Evolutionary conservation across 2,797 vertebrate genomes (phyloP).

Genomic region (Leptoclinus maculatus): DNA sequence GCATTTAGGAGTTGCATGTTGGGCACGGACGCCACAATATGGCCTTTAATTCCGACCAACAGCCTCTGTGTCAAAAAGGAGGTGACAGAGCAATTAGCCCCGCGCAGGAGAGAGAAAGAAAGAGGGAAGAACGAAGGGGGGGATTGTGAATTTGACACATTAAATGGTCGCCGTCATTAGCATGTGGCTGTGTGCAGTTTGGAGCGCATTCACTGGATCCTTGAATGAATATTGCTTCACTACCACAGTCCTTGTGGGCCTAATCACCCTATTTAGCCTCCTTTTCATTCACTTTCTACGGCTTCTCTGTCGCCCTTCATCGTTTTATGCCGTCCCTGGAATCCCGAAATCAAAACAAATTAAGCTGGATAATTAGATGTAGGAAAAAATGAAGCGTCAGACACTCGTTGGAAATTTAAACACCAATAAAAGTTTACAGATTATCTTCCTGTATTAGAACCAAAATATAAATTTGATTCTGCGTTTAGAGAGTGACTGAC

Average conservation of each 20-base stretch:
- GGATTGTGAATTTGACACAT: slow-evolving; percentile 82
- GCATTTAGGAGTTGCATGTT: slow-evolving; percentile 47
- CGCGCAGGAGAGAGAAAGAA: slow-evolving; percentile 59
- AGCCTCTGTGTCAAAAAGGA: slow-evolving; percentile 80
- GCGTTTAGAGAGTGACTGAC: not conserved
- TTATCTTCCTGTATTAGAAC: slow-evolving; percentile 34
- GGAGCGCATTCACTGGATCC: slow-evolving; percentile 72
- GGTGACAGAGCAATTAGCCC: slow-evolving; percentile 83
- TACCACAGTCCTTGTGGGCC: slow-evolving; percentile 36
- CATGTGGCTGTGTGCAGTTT: slow-evolving; percentile 79
- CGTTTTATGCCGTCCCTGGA: slow-evolving; percentile 70
- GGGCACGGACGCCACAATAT: slow-evolving; percentile 80
- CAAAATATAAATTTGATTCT: slow-evolving; percentile 19
- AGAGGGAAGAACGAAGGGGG: slow-evolving; percentile 65
- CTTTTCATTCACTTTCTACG: slow-evolving; percentile 62
- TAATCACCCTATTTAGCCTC: slow-evolving; percentile 70
- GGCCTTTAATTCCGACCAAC: slow-evolving; percentile 82
- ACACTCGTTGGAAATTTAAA: slow-evolving; percentile 29
- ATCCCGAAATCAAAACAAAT: slow-evolving; percentile 73
- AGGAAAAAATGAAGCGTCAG: slow-evolving; percentile 61
- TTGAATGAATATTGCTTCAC: slow-evolving; percentile 78
- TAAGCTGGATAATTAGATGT: slow-evolving; percentile 65
- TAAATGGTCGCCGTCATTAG: slow-evolving; percentile 85
- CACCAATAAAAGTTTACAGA: slow-evolving; percentile 32
- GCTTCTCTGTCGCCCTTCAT: slow-evolving; percentile 68